Conservation (phyloP, 2,797 vertebrate species). For the Rhinogobio ventralis region DNA sequence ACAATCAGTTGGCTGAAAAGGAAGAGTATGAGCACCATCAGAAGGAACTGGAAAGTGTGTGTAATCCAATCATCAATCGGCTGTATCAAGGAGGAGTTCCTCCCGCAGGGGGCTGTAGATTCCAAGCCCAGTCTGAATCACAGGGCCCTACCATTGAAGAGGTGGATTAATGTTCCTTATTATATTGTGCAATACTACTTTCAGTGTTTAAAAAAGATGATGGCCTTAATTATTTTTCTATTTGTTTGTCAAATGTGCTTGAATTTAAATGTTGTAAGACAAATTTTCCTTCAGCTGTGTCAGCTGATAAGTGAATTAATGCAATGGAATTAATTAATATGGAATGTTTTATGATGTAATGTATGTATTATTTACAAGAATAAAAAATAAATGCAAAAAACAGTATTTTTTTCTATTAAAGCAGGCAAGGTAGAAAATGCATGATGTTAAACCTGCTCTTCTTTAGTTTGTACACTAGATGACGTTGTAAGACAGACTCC, state of each 20-base stretch:
- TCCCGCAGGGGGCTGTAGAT: slow-evolving; percentile 59
- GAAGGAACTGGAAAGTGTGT: slow-evolving; percentile 90
- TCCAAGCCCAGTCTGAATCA: slow-evolving; percentile 65
- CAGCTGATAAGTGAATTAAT: background rate
- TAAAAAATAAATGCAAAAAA: background rate
- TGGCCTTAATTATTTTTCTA: background rate
- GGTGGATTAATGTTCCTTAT: slow-evolving; percentile 79
- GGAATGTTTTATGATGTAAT: background rate
- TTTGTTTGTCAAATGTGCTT: slow-evolving; percentile 21
- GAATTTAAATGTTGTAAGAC: slow-evolving; percentile 1
- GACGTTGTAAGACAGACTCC: slow-evolving; percentile 40
- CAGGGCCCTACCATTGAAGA: slow-evolving; percentile 90
- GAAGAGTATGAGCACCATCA: slow-evolving; percentile 91
- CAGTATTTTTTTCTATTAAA: background rate
- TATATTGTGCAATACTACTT: background rate
- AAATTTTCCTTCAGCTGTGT: background rate
- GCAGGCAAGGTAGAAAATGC: background rate
- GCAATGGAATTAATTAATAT: background rate
- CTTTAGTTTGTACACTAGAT: slow-evolving; percentile 50
- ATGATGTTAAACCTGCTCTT: slow-evolving; percentile 15
- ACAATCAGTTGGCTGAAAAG: slow-evolving; percentile 91
- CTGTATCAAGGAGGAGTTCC: slow-evolving; percentile 82
- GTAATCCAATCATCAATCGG: slow-evolving; percentile 78
- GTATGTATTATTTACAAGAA: background rate
- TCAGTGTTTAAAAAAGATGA: background rate